Evolutionary conservation across 2,113 vertebrate genomes (phyloP).

Genomic region (Amphiprion ocellaris): DNA sequence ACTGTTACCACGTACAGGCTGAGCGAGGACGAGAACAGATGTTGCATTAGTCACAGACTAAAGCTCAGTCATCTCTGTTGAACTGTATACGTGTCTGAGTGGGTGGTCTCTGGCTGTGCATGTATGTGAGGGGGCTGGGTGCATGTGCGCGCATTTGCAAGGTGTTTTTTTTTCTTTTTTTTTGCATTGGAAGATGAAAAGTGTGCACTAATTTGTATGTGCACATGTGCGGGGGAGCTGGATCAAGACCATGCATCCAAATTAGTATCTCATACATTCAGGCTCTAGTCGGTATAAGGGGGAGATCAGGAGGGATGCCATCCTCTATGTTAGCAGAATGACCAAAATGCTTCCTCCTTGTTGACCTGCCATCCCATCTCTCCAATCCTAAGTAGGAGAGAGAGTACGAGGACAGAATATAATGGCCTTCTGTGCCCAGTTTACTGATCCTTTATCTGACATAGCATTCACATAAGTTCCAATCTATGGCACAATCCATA

Average conservation of each 20-base stretch:
- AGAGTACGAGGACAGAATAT: no score
- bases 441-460: no score
- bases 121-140: conserved; percentile 33
- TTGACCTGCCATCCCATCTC: no score
- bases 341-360: no score
- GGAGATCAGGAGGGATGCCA: no score
- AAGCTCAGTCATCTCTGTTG: conserved; percentile 40
- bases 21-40: conserved; percentile 46
- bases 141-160: conserved; percentile 8
- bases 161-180: conserved; percentile 1
- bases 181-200: conserved; percentile 6
- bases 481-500: no score
- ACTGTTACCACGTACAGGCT: conserved; percentile 17
- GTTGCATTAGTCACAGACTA: conserved; percentile 54
- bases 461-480: no score
- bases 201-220: conserved; percentile 24
- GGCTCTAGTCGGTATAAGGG: no score
- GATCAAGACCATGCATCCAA: conserved; percentile 16
- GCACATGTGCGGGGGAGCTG: conserved; percentile 34
- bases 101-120: conserved; percentile 60
- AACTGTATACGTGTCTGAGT: conserved; percentile 53
- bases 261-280: background rate
- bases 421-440: no score
- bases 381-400: no score
- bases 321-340: no score